A percentile compares a stretch with the other conserved stretches of the same genome.
These are phyloP conservation scores for Eumeta japonica DNA, from an alignment of 1,140 invertebrate species.

Conservation along the genomic window DNA sequence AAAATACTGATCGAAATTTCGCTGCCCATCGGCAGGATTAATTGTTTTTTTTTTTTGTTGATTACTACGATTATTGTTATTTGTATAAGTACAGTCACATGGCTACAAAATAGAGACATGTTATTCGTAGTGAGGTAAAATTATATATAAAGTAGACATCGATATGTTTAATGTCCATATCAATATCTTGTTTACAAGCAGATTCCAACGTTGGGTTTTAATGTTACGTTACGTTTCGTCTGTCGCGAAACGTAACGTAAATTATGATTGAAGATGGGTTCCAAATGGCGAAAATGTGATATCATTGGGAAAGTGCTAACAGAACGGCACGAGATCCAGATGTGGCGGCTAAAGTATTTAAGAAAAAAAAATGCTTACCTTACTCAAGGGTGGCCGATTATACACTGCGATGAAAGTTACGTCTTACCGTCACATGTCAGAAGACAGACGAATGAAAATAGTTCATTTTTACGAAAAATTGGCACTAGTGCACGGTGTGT, in stretches of 20 bases:
- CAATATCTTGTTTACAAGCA: background rate
- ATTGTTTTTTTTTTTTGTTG: no score
- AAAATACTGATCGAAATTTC: no score
- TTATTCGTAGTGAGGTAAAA: slow-evolving; percentile 6
- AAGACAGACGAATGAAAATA: background rate
- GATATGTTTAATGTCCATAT: slow-evolving; percentile 2
- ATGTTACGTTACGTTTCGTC: no score
- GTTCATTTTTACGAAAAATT: slow-evolving; percentile 1
- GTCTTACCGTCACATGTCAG: slow-evolving; percentile 5
- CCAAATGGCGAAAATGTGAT: slow-evolving; percentile 7
- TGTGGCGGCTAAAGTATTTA: slow-evolving; percentile 6
- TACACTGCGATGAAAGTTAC: slow-evolving; percentile 9
- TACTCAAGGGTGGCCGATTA: slow-evolving; percentile 7
- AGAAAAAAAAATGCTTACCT: slow-evolving; percentile 6
- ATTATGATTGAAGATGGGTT: slow-evolving; percentile 6
- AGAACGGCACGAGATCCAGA: slow-evolving; percentile 8
- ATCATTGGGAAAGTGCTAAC: slow-evolving; percentile 3
- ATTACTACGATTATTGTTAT: no score
- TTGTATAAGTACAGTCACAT: slow-evolving; percentile 9
- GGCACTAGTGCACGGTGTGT: background rate
- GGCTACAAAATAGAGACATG: slow-evolving; percentile 3
- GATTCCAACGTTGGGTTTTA: slow-evolving; percentile 4
- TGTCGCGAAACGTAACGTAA: slow-evolving; percentile 4
- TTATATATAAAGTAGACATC: slow-evolving; percentile 3
- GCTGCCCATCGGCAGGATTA: no score